Percentiles rank a stretch among this genome's conserved stretches.
These are phyloP conservation scores for Rhineura floridana DNA, from an alignment of 2,113 vertebrate species.

Conservation along the genomic window DNA sequence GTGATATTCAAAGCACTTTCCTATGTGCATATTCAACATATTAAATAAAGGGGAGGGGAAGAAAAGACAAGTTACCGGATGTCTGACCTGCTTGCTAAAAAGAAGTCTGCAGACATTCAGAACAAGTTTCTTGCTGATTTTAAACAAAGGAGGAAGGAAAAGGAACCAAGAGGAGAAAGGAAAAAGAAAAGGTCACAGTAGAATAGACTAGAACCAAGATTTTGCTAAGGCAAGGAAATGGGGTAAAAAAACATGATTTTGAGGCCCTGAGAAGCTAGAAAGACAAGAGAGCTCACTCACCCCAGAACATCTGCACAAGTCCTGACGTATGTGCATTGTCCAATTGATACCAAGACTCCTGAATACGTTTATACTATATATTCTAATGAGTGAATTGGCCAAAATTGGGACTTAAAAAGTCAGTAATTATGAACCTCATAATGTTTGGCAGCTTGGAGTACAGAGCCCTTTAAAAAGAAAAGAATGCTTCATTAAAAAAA, in stretches of 20 bases:
- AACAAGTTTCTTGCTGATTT: neutral
- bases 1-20: rapidly evolving
- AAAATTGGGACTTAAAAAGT: conserved; percentile 34
- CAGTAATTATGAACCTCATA: conserved; percentile 55
- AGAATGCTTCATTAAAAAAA: neutral
- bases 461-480: neutral
- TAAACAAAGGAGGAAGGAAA: conserved; percentile 7
- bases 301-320: rapidly evolving
- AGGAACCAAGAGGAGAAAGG: neutral
- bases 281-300: neutral
- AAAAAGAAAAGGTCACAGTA: neutral
- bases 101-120: conserved; percentile 2
- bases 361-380: neutral
- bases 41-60: neutral
- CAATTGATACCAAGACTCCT: conserved; percentile 49
- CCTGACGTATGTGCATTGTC: neutral
- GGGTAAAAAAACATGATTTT: rapidly evolving
- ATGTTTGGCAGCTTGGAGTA: neutral
- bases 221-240: rapidly evolving
- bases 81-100: neutral
- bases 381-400: conserved; percentile 1
- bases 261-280: neutral
- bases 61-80: neutral
- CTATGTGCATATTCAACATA: rapidly evolving
- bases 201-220: neutral